A percentile compares a stretch with the other conserved stretches of the same genome.
Conservation (phyloP, 2,888 invertebrate genomes). For the Sericinus montela region DNA sequence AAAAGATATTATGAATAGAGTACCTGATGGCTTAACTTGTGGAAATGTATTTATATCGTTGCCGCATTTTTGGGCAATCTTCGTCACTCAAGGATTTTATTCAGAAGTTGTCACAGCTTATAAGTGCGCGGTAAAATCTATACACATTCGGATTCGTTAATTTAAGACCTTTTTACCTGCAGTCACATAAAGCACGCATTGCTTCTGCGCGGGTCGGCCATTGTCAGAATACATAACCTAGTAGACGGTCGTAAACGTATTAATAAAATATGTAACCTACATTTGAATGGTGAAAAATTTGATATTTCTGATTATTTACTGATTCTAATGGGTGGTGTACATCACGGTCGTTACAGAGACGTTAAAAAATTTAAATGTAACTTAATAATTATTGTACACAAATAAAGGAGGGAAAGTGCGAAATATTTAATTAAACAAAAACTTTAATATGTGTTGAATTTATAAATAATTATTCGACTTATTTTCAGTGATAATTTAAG, state of each 20-base stretch:
- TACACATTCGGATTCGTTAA: slow-evolving; percentile 26
- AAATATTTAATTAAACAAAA: background rate
- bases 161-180: slow-evolving; percentile 35
- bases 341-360: slow-evolving; percentile 1
- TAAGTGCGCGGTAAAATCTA: slow-evolving; percentile 35
- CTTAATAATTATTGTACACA: background rate
- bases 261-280: slow-evolving; percentile 39
- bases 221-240: slow-evolving; percentile 65
- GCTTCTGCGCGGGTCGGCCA: slow-evolving; percentile 62
- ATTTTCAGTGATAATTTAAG: background rate
- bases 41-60: slow-evolving; percentile 1
- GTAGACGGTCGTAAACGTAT: slow-evolving; percentile 36
- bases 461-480: background rate
- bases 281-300: slow-evolving; percentile 2
- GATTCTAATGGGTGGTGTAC: background rate
- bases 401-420: slow-evolving; percentile 16
- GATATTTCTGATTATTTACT: background rate
- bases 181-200: slow-evolving; percentile 32
- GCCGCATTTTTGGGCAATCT: background rate
- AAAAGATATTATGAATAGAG: slow-evolving; percentile 2
- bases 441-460: background rate
- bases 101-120: background rate
- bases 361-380: background rate
- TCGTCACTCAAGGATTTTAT: background rate
- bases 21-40: slow-evolving; percentile 3